Base-by-base conservation (phyloP, 1,140 invertebrate species). In the Paralvinella palmiformis region DNA sequence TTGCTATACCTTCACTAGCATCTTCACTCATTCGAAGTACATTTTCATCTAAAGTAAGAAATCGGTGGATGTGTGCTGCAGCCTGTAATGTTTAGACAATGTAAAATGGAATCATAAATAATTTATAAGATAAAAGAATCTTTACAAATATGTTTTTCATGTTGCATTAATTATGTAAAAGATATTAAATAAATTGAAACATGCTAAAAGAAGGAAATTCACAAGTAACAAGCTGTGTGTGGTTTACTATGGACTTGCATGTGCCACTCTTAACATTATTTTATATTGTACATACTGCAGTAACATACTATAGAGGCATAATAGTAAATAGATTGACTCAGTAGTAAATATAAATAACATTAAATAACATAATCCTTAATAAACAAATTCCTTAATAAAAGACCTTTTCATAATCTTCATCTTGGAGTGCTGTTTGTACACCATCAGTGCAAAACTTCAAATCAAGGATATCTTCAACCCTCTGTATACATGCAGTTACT, bases 401-500 rank as follows among this genome's bases (percentile, higher is more conserved):
- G 36, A 83, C 83, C 70, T 82, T 79, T 70, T 86, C 85, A 74
- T 84, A 85, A 75, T 82, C 83, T 82, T 96, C 93, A 75, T 92
- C 90, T 69, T 87, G 86, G 31, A 98, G 87, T 13, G 95, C 94
- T 50, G 89, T 88, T 65, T 94, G 89, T 0, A 98, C 95, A 50
- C 94, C 95, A 80, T 96, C 90, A 65, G 92, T 94, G 78, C 95
- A 98, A 52, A 94, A 85, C 78, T 96, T 92, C 24, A 99, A 83
- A 81, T 99, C 96, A 63, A 98, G 86, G 24, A 99, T 85, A 81
- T 99, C 96, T 75, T 96, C 92, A 0, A 99, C 94, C 67, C 94
- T 83, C 71, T 91, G 88, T 74, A 98, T 92, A 78, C 93, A 96
- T 72, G 96, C 91, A 20, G 91, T 91, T 0, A 98, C 96, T 69